Evolutionary conservation across 2,797 vertebrate genomes (phyloP).

Genomic region (Sylvia borin): DNA sequence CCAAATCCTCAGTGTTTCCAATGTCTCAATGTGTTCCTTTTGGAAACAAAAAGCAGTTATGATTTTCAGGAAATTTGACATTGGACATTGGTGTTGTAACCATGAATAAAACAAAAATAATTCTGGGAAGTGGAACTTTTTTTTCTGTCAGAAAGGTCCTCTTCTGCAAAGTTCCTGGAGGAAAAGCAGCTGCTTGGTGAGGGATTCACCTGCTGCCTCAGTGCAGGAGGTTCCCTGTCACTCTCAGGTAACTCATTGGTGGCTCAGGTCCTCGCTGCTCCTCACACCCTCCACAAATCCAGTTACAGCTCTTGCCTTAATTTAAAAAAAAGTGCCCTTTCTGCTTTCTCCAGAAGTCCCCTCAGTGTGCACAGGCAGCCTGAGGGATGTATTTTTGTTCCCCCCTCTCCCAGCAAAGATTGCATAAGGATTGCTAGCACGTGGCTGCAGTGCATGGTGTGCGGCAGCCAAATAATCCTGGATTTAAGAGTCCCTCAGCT

Average conservation of each 20-base stretch:
- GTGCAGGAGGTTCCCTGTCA: background rate
- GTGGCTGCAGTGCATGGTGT: slow-evolving; percentile 65
- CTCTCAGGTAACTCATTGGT: background rate
- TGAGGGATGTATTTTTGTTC: background rate
- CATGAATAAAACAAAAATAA: background rate
- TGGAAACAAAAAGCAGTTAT: background rate
- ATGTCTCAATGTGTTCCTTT: background rate
- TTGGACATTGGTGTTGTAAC: background rate
- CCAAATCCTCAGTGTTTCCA: background rate
- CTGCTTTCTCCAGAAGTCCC: background rate
- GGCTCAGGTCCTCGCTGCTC: background rate
- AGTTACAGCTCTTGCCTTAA: background rate
- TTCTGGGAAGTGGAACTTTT: background rate
- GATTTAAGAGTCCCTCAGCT: slow-evolving; percentile 73
- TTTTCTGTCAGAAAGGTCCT: background rate
- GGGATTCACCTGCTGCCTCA: slow-evolving; percentile 4
- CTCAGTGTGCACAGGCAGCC: background rate
- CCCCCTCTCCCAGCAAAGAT: slow-evolving; percentile 48
- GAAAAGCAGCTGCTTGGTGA: background rate
- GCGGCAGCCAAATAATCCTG: slow-evolving; percentile 70
- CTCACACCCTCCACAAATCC: background rate
- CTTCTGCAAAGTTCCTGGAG: background rate
- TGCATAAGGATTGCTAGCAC: slow-evolving; percentile 64
- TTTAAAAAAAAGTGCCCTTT: background rate
- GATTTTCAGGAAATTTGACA: background rate